Evolutionary conservation across 2,113 vertebrate genomes (phyloP), one percentile per base, ranked within the genome.

Genomic region (Dicentrarchus labrax): DNA sequence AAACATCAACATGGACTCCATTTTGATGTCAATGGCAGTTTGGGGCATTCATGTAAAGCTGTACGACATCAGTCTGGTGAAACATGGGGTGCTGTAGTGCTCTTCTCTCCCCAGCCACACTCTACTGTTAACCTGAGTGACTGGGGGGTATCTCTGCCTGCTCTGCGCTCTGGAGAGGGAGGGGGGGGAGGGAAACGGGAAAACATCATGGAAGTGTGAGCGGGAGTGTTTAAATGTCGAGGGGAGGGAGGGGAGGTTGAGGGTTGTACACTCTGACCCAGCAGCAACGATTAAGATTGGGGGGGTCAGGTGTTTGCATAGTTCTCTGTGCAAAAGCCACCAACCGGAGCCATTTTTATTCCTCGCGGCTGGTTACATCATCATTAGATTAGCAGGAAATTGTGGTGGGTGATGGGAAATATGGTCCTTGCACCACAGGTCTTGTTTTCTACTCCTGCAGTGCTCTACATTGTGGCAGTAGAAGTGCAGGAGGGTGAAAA

Each of bases 301-400:
- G 95, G 86, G 93, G 93, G 93, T 94, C 94, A 93, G 90, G 93
- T 94, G 93, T 93, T 95, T 96, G 95, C 95, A 96, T 96, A 96
- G 95, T 93, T 95, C 92, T 95, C 92, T 95, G 94, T 96, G 94
- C 93, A 95, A 95, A 95, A 94, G 90, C 88, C 92, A 92, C 94
- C 94, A 94, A 83, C 90, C 92, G 93, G 91, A 93, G 92, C 91
- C 92, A 91, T 93, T 92, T 89, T 83, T 85, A 87, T 89, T 93
- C 89, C 87, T 92, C 91, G 85, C 89, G 80, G 86, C 75, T 91
- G 90, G 80, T 90, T 93, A 90, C 90, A 89, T 92, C 90, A 84
- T 90, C 90, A 73, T 85, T 87, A 84, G 84, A 91, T 93, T 86
- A 92, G 88, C 93, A 89, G 89, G 90, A 92, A 79, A 74, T 86